Evolutionary conservation across 2,888 invertebrate genomes (phyloP), one percentile per base, ranked within the genome.

Genomic region (Kryphioiulus occultus): DNA sequence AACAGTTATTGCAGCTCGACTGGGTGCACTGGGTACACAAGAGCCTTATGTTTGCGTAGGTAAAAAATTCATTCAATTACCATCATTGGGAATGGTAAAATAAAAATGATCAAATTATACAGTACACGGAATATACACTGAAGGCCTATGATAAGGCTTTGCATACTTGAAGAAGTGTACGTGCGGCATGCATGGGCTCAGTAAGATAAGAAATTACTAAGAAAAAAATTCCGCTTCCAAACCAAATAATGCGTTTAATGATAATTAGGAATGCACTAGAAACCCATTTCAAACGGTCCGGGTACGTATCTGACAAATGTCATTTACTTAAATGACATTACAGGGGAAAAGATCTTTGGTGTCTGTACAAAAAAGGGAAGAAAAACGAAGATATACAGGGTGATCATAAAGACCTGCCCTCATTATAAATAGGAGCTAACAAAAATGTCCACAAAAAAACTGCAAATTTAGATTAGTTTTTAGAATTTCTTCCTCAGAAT

Each of bases 71-170:
- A 59, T 59, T 59, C 59, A 59, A 59, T 59, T 59, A 59, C 59
- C 59, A 59, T 59, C 59, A 59, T n/a, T 59, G n/a, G 59, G 59
- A 59, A 59, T n/a, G n/a, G 59, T n/a, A 59, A 59, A 59, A 59
- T 59, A 59, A 59, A 59, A 59, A 59, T 22, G 15, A 59, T 59
- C 59, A 59, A 59, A 59, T 59, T 59, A 59, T 59, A 59, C 47
- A 47, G 47, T 47, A 17, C 10, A 15, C 17, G 47, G 39, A 39
- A 39, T 47, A 47, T 47, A 47, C 47, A 17, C 10, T 10, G 47
- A 47, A 15, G 5, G 9, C 9, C 4, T 4, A n/a, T 59, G n/a
- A 59, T 15, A 59, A 59, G 59, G n/a, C 5, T 59, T n/a, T n/a
- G 19, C n/a, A 3, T n/a, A 9, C n/a, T n/a, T n/a, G 59, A 59